Base-by-base conservation (phyloP, 2,888 invertebrate species). In the Eupithecia pulchellata region DNA sequence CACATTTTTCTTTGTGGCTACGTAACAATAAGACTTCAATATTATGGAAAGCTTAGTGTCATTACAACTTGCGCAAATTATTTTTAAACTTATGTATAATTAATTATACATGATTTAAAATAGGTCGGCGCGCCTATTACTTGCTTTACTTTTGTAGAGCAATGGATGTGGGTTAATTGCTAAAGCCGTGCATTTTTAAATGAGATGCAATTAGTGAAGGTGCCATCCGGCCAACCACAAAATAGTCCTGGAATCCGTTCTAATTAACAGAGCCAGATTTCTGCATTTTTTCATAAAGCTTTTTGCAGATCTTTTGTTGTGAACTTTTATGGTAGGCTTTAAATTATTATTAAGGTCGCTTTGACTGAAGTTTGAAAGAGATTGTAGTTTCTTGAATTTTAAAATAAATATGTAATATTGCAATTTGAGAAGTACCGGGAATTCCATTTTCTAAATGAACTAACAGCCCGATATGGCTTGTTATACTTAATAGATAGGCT, bases 141-240 rank as follows among this genome's bases (percentile, higher is more conserved):
- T 64, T 66, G 34, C 60, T 30, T 55, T 66, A 64, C 68, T 71
- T 58, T 61, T 75, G 68, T 73, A 75, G 69, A 64, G 72, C 74
- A 39, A 77, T 77, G 84, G 77, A 90, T 89, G 82, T 87, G 78
- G 89, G 88, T 88, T 89, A 89, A 89, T 89, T 88, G 89, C 84
- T 69, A 81, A 82, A 81, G 80, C 80, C 72, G 83, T 78, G 79
- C 76, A 81, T 86, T 88, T 88, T 88, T 85, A 86, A 88, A 89
- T 87, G 88, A 88, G 87, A 82, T 82, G 89, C 89, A 89, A 89
- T 89, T 90, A 89, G 86, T 82, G 81, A 77, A 85, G 84, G 83
- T 85, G 82, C 81, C 83, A 77, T 69, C 73, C 81, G 76, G 78
- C 79, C 80, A 82, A 76, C 84, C 80, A 78, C 80, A 74, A 83